These are phyloP conservation scores for Bactericera cockerelli DNA, from an alignment of 1,140 invertebrate genomes.

Conservation along the genomic window DNA sequence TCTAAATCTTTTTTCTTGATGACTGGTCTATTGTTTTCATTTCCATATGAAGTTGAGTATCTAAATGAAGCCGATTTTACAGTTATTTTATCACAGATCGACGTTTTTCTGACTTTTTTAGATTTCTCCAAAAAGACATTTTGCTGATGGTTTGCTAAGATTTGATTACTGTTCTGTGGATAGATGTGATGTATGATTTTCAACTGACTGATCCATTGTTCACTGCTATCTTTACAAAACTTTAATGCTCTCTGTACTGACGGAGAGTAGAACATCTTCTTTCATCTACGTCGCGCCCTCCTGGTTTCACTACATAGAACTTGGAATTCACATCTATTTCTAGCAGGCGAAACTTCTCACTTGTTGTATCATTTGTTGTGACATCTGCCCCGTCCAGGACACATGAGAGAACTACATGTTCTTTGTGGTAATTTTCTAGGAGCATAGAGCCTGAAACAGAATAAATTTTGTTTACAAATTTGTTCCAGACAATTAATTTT, in stretches of 20 bases:
- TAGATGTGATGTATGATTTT: conserved; percentile 21
- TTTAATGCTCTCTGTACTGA: conserved; percentile 17
- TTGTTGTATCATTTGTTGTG: background rate
- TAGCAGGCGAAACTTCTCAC: conserved; percentile 15
- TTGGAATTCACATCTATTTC: conserved; percentile 22
- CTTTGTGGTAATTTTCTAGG: conserved; percentile 20
- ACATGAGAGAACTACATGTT: conserved; percentile 22
- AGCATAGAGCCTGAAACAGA: conserved; percentile 21
- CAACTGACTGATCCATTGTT: conserved; percentile 19
- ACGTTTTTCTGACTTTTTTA: conserved; percentile 16
- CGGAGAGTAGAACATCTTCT: conserved; percentile 15
- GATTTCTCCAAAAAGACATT: conserved; percentile 5
- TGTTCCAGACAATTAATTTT: no score
- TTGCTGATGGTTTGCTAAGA: background rate
- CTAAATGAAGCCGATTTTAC: conserved; percentile 20
- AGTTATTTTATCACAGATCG: conserved; percentile 19
- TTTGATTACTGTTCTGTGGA: conserved; percentile 13
- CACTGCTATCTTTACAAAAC: conserved; percentile 17
- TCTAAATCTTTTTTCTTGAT: conserved; percentile 1
- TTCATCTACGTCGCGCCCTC: conserved; percentile 16
- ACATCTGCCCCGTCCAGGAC: conserved; percentile 13
- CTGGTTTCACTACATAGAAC: conserved; percentile 15
- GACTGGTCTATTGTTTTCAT: conserved; percentile 13
- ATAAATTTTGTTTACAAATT: no score
- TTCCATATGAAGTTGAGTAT: conserved; percentile 18